Evolutionary conservation across 1,140 invertebrate species (phyloP), one percentile per base, ranked within the genome.

Genomic region (Agraylea sexmaculata): DNA sequence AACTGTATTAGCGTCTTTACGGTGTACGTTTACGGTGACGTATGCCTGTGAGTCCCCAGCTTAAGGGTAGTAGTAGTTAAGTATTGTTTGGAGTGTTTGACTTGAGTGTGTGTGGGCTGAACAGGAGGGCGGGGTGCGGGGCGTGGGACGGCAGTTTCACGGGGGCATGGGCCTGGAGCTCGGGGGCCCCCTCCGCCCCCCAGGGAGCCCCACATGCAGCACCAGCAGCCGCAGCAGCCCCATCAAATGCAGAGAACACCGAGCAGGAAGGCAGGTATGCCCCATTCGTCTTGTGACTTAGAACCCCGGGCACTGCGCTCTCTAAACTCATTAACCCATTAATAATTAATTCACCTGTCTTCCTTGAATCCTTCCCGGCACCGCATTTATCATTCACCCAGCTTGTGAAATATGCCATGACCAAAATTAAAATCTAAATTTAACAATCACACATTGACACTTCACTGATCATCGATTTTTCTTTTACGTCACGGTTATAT

Each of bases 171-270:
- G 47, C 80, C 72, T 23, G 71, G 83, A 12, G 82, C 81, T 1
- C 66, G 82, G 43, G 83, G 83, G 22, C 84, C 84, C 4, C 84
- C 84, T 18, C 83, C 81, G 18, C 86, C 84, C 1, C 83, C 83
- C 0, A 60, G 82, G 40, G 81, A 84, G 58, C 61, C 40, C 34
- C 21, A 35, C 21, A 23, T 20, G 17, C 27, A 42, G 17, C 38
- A 45, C 22, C 51, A 52, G 35, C 42, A 47, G 29, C 47, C 34
- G 20, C 29, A 38, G 5, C 48, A 50, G 7, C 51, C 48, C 21
- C 41, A 39, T 16, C 37, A 35, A 6, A 35, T 42, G 3, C 37
- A 8, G 16, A 57, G n/a, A 38, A 56, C 57, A 42, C 61, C 62
- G 21, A 59, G 57, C 47, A 54, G 65, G 39, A 66, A 65, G 54